Evolutionary conservation across 2,113 vertebrate genomes (phyloP).

Genomic region (Cyprinodon tularosa): DNA sequence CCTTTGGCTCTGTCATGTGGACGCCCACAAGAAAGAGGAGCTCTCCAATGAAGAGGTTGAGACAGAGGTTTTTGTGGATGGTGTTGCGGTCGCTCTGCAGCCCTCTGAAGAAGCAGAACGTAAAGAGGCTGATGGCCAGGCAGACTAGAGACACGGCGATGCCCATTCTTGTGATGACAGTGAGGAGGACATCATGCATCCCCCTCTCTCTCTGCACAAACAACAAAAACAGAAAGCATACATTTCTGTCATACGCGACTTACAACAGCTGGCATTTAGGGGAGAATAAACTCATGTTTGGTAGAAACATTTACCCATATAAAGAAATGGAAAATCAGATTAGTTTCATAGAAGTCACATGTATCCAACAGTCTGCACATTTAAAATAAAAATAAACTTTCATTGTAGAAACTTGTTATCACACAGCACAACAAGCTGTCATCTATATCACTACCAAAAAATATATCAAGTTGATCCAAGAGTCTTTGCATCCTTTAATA

Average conservation of each 20-base stretch:
- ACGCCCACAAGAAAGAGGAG: constrained; percentile 97
- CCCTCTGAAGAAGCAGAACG: constrained; percentile 98
- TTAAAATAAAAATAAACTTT: background rate
- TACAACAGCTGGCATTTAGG: constrained; percentile 11
- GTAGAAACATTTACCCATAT: constrained; percentile 3
- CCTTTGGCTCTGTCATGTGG: constrained; percentile 94
- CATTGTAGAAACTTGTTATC: background rate
- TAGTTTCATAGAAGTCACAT: background rate
- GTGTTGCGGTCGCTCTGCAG: constrained; percentile 98
- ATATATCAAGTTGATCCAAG: background rate
- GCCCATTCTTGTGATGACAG: constrained; percentile 94
- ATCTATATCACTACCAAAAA: background rate
- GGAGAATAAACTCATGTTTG: background rate
- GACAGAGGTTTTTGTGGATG: constrained; percentile 99
- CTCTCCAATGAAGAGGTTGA: constrained; percentile 97
- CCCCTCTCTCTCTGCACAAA: constrained; percentile 85
- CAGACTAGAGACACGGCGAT: constrained; percentile 96
- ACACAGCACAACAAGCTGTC: background rate
- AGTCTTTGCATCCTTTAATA: background rate
- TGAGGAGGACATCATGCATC: constrained; percentile 93
- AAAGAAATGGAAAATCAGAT: constrained; percentile 17
- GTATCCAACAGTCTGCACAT: background rate
- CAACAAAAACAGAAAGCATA: constrained; percentile 4
- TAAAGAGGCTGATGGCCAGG: constrained; percentile 97
- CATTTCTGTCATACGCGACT: constrained; percentile 11